Percentiles rank a stretch among this genome's conserved stretches.
Evolutionary conservation across 53 echinoderm and acorn worm genomes (phyloP).

Genomic region (Antedon mediterranea): DNA sequence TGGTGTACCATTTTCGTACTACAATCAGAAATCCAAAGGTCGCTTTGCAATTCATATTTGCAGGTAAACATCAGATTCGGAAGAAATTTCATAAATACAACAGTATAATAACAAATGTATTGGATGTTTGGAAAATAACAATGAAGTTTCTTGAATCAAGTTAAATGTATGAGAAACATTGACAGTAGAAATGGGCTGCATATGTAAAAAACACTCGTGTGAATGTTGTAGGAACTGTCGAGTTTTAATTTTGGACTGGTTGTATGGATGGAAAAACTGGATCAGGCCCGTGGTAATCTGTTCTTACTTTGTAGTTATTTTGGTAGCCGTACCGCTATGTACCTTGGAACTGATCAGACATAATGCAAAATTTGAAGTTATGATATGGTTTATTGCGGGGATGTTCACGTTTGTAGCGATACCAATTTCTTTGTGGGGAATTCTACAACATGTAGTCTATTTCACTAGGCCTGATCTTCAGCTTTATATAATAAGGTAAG

Average conservation of each 20-base stretch:
- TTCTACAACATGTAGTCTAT: conserved; percentile 64
- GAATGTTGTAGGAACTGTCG: neutral
- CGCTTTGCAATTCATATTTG: no score
- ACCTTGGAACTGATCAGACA: conserved; percentile 17
- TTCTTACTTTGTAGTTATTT: conserved; percentile 14
- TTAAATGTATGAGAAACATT: no score
- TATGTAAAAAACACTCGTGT: neutral
- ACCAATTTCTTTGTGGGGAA: conserved; percentile 75
- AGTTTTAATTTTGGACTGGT: neutral
- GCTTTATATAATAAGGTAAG: conserved; percentile 75
- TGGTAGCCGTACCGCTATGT: conserved; percentile 8
- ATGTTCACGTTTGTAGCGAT: conserved; percentile 30
- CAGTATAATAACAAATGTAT: no score
- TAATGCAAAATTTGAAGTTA: neutral
- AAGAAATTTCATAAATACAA: no score
- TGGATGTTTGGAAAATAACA: no score
- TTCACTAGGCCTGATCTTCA: conserved; percentile 61
- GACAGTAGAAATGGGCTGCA: neutral
- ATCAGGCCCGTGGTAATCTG: conserved; percentile 24
- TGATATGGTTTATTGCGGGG: conserved; percentile 28
- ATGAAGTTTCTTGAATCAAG: no score
- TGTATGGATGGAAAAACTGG: conserved; percentile 27
- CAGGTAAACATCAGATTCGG: no score
- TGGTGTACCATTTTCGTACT: no score
- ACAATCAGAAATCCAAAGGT: no score